These are phyloP conservation scores for Coelopa pilipes DNA, from an alignment of 2,888 invertebrate species.

Conservation along the genomic window DNA sequence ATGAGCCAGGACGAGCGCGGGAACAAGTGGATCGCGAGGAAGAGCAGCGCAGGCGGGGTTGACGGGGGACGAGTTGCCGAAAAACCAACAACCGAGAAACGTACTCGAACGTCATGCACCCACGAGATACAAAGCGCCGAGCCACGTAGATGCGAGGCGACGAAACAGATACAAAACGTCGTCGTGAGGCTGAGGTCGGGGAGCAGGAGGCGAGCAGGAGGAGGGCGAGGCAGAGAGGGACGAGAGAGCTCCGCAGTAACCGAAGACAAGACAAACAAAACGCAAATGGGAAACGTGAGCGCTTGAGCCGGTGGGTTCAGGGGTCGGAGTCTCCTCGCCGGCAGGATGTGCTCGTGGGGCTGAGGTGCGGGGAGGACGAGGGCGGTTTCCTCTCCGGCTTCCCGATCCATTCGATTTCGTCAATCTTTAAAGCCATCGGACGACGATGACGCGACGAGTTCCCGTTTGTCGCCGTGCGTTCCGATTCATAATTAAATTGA, in stretches of 20 bases:
- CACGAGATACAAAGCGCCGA: conserved; percentile 15
- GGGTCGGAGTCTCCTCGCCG: too few species aligned
- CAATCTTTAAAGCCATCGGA: too few species aligned
- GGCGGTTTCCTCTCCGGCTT: too few species aligned
- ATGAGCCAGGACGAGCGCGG: not conserved
- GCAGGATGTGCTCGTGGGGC: not conserved
- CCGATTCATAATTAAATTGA: not conserved
- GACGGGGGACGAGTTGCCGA: not conserved
- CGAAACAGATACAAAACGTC: conserved; percentile 30
- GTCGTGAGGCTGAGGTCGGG: not conserved
- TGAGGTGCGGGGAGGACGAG: not conserved
- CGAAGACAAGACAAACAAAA: conserved; percentile 33
- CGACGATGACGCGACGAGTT: too few species aligned
- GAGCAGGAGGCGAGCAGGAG: conserved; percentile 12
- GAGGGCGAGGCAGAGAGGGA: conserved; percentile 12
- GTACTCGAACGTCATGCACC: conserved; percentile 21
- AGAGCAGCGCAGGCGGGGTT: not conserved
- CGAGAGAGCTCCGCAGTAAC: conserved; percentile 24
- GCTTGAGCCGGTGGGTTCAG: not conserved
- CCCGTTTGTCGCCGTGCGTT: not conserved
- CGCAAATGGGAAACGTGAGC: conserved; percentile 33
- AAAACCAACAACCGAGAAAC: conserved; percentile 12
- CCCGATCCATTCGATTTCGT: too few species aligned
- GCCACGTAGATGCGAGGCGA: conserved; percentile 26
- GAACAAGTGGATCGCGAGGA: conserved; percentile 9